Evolutionary conservation across 2,888 invertebrate species (phyloP).

Genomic region (Drosophila maculinotata): DNA sequence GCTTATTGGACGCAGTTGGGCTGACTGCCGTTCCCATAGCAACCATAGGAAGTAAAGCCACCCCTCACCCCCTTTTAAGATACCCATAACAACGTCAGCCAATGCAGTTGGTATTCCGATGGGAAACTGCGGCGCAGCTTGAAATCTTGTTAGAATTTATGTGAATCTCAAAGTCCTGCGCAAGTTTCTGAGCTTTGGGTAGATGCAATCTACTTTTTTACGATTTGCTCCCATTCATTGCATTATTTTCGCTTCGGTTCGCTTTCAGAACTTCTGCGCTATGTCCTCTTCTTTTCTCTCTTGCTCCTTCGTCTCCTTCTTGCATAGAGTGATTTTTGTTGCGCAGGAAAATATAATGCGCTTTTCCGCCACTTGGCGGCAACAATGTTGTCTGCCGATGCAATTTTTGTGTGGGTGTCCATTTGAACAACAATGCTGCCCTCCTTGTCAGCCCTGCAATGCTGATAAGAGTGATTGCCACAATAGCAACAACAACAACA

Average conservation of each 20-base stretch:
- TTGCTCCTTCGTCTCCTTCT: too few species aligned
- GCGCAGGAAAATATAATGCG: slow-evolving; percentile 66
- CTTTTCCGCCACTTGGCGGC: slow-evolving; percentile 66
- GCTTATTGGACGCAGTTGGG: slow-evolving; percentile 67
- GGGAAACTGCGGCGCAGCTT: slow-evolving; percentile 58
- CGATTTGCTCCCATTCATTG: slow-evolving; percentile 67
- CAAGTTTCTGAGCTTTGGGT: slow-evolving; percentile 75
- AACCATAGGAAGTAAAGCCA: neutral
- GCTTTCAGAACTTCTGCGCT: slow-evolving; percentile 57
- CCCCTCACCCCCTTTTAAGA: slow-evolving; percentile 1
- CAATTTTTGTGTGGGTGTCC: slow-evolving; percentile 52
- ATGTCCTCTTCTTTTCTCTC: too few species aligned
- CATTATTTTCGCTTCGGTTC: slow-evolving; percentile 68
- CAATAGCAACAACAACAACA: slow-evolving; percentile 45
- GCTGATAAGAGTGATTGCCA: slow-evolving; percentile 78
- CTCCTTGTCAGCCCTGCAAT: slow-evolving; percentile 36
- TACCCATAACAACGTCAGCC: slow-evolving; percentile 18
- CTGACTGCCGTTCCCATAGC: slow-evolving; percentile 4
- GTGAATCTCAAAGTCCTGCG: slow-evolving; percentile 79
- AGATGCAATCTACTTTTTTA: slow-evolving; percentile 80
- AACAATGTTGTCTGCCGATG: slow-evolving; percentile 68
- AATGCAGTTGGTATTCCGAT: slow-evolving; percentile 44
- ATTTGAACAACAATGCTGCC: slow-evolving; percentile 41
- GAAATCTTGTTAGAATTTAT: slow-evolving; percentile 83
- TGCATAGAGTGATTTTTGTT: slow-evolving; percentile 40